A percentile compares a stretch with the other conserved stretches of the same genome.
Evolutionary conservation across 2,888 invertebrate species (phyloP).

Genomic region (Eilema depressum): DNA sequence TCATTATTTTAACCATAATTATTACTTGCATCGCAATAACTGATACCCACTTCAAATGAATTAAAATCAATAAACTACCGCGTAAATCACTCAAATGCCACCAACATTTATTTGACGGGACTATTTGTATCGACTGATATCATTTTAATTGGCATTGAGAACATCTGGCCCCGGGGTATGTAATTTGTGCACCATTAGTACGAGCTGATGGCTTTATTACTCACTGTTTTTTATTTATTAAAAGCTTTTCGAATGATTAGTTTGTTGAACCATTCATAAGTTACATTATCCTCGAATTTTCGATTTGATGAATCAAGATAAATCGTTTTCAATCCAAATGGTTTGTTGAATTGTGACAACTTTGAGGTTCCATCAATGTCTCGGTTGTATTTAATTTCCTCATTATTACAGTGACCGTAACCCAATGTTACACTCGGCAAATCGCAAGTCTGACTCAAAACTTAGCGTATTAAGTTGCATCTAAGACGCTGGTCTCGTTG

Average conservation of each 20-base stretch:
- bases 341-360: background rate
- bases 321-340: background rate
- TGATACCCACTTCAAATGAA: background rate
- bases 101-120: slow-evolving; percentile 21
- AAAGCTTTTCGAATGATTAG: slow-evolving; percentile 31
- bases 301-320: background rate
- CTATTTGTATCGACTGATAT: slow-evolving; percentile 20
- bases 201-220: slow-evolving; percentile 52
- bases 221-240: slow-evolving; percentile 47
- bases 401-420: background rate
- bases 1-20: background rate
- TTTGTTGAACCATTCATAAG: slow-evolving; percentile 21
- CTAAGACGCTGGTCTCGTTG: slow-evolving; percentile 78
- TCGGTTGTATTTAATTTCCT: background rate
- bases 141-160: slow-evolving; percentile 20
- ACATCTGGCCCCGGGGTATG: slow-evolving; percentile 34
- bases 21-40: background rate
- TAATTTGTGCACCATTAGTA: slow-evolving; percentile 59
- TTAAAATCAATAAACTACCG: slow-evolving; percentile 10
- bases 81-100: slow-evolving; percentile 13
- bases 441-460: slow-evolving; percentile 47
- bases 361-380: background rate
- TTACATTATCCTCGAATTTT: background rate
- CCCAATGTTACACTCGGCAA: slow-evolving; percentile 15
- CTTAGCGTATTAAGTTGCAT: slow-evolving; percentile 69